Evolutionary conservation across 2,113 vertebrate species (phyloP).

Genomic region (Ramphastos sulfuratus): DNA sequence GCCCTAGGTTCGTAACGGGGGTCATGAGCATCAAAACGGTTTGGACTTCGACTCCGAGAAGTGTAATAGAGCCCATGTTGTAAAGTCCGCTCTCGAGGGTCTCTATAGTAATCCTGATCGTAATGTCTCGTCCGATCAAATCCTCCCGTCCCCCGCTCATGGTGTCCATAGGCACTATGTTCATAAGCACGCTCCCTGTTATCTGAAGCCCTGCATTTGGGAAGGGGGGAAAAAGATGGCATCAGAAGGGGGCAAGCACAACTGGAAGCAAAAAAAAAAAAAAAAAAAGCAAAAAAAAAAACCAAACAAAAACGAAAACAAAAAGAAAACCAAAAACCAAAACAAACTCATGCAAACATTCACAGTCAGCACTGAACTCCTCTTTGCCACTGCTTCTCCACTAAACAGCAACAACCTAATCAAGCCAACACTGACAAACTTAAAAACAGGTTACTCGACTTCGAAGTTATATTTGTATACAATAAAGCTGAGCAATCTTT

Average conservation of each 20-base stretch:
- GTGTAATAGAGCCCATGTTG: constrained; percentile 90
- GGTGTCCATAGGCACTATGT: constrained; percentile 99
- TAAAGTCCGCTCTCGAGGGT: constrained; percentile 93
- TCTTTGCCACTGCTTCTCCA: constrained; percentile 30
- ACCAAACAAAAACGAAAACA: no score
- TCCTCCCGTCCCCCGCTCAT: constrained; percentile 91
- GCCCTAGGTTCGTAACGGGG: constrained; percentile 92
- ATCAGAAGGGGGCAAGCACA: constrained; percentile 60
- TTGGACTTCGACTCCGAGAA: constrained; percentile 95
- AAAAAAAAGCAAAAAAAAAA: no score
- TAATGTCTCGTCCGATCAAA: constrained; percentile 98
- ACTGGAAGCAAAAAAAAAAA: neutral
- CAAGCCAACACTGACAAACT: constrained; percentile 68
- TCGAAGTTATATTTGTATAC: constrained; percentile 10
- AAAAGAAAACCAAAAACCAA: no score
- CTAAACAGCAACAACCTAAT: constrained; percentile 59
- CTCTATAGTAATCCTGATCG: constrained; percentile 97
- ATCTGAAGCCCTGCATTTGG: constrained; percentile 91
- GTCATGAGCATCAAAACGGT: constrained; percentile 93
- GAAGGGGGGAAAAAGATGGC: constrained; percentile 77
- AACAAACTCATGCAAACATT: constrained; percentile 76
- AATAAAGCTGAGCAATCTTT: constrained; percentile 30
- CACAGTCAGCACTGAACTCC: constrained; percentile 43
- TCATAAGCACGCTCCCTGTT: constrained; percentile 97
- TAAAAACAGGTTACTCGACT: constrained; percentile 43